phyloP scores from a whole-genome alignment of 1,140 invertebrate genomes.

The Delia radicum region DNA sequence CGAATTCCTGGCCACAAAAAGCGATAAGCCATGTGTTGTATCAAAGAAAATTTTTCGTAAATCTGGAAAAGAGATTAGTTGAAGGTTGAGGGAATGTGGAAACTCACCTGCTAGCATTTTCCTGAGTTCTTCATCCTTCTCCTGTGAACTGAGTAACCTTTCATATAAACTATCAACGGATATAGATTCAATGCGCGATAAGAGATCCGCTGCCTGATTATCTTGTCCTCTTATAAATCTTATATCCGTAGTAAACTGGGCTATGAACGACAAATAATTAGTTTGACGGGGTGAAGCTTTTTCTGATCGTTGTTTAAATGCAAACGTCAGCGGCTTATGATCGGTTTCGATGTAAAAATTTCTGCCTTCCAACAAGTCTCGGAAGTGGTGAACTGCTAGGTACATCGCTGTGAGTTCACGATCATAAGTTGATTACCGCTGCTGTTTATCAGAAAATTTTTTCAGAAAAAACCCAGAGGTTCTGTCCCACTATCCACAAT shows the following conservation, averaged over 20 bases:
- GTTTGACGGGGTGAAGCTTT: neutral
- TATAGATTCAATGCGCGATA: neutral
- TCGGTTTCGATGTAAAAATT: slow-evolving; percentile 33
- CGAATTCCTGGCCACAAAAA: slow-evolving; percentile 25
- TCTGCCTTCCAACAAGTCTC: slow-evolving; percentile 33
- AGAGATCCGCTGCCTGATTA: no score
- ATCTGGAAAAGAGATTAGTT: neutral
- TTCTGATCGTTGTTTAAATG: slow-evolving; percentile 20
- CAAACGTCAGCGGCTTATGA: slow-evolving; percentile 33
- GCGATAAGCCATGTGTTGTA: neutral
- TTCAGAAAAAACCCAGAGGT: slow-evolving; percentile 53
- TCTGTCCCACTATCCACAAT: slow-evolving; percentile 30
- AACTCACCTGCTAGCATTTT: neutral
- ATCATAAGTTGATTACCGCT: slow-evolving; percentile 47
- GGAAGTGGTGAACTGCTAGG: slow-evolving; percentile 33
- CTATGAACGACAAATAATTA: neutral
- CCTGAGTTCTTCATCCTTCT: neutral
- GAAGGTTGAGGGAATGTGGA: neutral
- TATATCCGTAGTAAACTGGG: neutral
- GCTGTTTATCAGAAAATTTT: slow-evolving; percentile 41
- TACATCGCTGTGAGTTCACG: slow-evolving; percentile 49
- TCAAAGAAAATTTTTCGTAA: neutral
- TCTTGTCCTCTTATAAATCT: neutral
- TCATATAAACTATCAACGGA: neutral
- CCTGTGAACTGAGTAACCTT: neutral